phyloP scores from a whole-genome alignment of 1,140 invertebrate species.

The Popillia japonica region DNA sequence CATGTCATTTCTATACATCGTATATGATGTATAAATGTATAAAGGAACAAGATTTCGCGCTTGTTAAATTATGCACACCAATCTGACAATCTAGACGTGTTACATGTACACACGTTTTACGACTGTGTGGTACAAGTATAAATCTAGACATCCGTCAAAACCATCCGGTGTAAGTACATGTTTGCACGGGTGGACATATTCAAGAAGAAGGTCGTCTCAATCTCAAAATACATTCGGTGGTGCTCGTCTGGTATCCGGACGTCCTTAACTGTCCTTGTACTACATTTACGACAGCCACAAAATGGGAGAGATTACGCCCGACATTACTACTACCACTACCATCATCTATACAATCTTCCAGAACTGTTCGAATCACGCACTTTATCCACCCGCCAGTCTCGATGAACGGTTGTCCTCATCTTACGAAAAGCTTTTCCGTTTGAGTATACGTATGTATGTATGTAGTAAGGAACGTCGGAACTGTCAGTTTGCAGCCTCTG shows the following conservation, averaged over 20 bases:
- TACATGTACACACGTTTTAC: background rate
- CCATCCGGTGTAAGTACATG: background rate
- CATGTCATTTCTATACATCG: background rate
- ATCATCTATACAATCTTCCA: background rate
- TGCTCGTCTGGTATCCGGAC: background rate
- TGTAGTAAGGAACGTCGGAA: background rate
- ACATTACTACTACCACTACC: background rate
- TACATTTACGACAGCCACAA: background rate
- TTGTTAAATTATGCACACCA: slow-evolving; percentile 1
- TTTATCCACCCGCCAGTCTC: background rate
- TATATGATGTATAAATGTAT: background rate
- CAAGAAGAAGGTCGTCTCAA: slow-evolving; percentile 9
- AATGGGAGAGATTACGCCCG: background rate
- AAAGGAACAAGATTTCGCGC: background rate
- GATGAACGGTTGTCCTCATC: background rate
- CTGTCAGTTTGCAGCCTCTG: background rate
- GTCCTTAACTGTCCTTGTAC: background rate
- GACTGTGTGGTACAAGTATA: background rate
- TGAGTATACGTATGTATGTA: background rate
- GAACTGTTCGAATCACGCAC: background rate
- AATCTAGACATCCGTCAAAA: slow-evolving; percentile 6
- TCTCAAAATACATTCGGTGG: slow-evolving; percentile 9
- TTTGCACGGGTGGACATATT: background rate
- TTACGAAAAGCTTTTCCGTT: background rate
- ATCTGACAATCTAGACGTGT: background rate